Base-by-base conservation (phyloP, 1,140 invertebrate genomes). In the Drosophila hydei region DNA sequence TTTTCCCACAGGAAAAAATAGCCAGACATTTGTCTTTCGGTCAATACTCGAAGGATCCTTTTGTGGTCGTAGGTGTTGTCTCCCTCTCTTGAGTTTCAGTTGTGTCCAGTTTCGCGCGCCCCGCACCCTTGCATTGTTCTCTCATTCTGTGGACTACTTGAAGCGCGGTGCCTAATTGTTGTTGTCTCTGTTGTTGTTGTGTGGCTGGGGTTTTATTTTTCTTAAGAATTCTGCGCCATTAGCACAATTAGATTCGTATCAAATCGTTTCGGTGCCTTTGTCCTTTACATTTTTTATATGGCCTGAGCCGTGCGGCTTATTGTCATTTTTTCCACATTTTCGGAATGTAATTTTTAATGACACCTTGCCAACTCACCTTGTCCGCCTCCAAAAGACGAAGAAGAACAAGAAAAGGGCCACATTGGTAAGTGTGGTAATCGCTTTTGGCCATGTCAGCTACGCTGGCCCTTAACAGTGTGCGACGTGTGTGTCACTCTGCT, bases 201-300 rank as follows among this genome's bases (percentile, higher is more conserved):
- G 30, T 33, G 30, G 30, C 30, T 33, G 30, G 30, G 11, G 30
- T 33, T 33, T 33, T 33, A 33, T 11, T 72, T 89, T 89, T 89
- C 77, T 16, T 21, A 7, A 51, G 87, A 89, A 89, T 79, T 87
- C 64, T 81, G 54, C 54, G 80, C 87, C 87, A 89, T 89, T 89
- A 89, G 87, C 77, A 89, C 87, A 89, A 89, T 89, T 89, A 89
- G 87, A 89, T 89, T 89, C 87, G 87, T 87, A 90, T 90, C 87
- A 89, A 89, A 88, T 74, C 68, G 63, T 59, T 75, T 80, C 83
- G 81, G 83, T 88, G 70, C 83, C 71, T 75, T 88, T 78, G 74
- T 85, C 76, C 73, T 59, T 83, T 51, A 48, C 19, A 8, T 14
- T 14, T 58, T 52, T 58, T 40, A 30, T 59, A 25, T 56, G 12